Evolutionary conservation across 2,888 invertebrate genomes (phyloP), one percentile per base, ranked within the genome.

Genomic region (Ephialtes manifestator): DNA sequence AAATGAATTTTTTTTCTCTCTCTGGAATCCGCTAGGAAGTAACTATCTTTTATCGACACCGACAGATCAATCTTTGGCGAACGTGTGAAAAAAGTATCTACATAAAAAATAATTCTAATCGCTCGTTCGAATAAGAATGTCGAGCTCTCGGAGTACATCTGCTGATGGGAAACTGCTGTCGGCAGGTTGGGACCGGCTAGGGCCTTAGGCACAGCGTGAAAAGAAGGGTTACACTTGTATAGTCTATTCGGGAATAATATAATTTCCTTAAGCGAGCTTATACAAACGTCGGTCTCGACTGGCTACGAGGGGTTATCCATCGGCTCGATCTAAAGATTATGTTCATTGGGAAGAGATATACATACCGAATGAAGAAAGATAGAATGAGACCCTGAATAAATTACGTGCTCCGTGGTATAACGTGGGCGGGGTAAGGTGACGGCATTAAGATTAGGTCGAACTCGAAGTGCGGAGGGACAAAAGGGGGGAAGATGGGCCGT

Each of bases 331-430:
- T 83, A 13, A 81, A 81, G 83, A 85, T 87, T 70, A 79, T 81
- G 85, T 85, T 87, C 79, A 87, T 87, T 81, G 79, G 84, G 74
- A 84, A 81, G 76, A 87, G 81, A 84, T 84, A 84, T 81, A 84
- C 74, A 81, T 84, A 78, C 74, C 48, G 58, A 84, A 86, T 67
- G 78, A 78, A 79, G 60, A 72, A 74, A 74, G 53, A 80, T 51
- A 71, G 77, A 80, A 43, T 11, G 78, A 55, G 76, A 55, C 83
- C 80, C 85, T 86, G 91, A 92, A 92, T 93, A 93, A 92, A 92
- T 93, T 91, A 91, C 87, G 85, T 75, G 67, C 75, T 79, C 72
- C 65, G 81, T 85, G 85, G 88, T 87, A 88, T 77, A 74, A 74
- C 78, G 84, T 83, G 84, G 88, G 87, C 67, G 87, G 87, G 87